Evolutionary conservation across 2,797 vertebrate species (phyloP), one percentile per base, ranked within the genome.

Genomic region (Glyptemys insculpta): DNA sequence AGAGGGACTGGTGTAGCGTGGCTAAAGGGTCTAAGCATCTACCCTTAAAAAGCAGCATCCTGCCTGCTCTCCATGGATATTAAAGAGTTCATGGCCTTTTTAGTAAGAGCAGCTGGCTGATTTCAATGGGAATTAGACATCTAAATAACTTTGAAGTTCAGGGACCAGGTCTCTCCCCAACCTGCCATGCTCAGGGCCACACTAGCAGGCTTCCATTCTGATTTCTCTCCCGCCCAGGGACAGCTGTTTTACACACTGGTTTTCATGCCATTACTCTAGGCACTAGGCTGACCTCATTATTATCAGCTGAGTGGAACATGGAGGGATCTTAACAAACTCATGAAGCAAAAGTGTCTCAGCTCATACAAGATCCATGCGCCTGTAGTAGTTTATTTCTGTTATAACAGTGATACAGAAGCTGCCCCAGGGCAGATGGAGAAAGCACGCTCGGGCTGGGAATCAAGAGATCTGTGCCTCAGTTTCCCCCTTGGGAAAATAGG

Each of bases 391-490:
- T 41, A 21, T 72, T 41, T 72, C 68, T 72, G 19, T 21, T 72
- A 21, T 11, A 74, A 44, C 34, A 54, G 79, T 50, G 49, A 91
- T 79, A 88, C 31, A 4, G n/a, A 53, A 62, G 83, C 19, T 19
- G 2, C 10, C 52, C 19, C 2, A 8, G 21, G 81, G 81, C 52
- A 79, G 41, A n/a, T 4, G 0, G 0, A 37, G 68, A 72, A 82
- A 68, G 2, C 49, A 78, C 23, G 44, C 10, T 87, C 8, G 41
- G 41, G 41, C 23, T 76, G 41, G 72, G 23, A 7, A 14, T 44
- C 21, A 41, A 10, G 72, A 72, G 23, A 44, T 76, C 41, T 56
- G 34, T 85, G 68, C 49, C 44, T 19, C 19, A 44, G 62, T 76
- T 15, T n/a, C 34, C 54, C 56, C 31, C 0, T 1, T 6, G 56